phyloP scores from a whole-genome alignment of 2,113 vertebrate species.

The Coptodon rendalli region DNA sequence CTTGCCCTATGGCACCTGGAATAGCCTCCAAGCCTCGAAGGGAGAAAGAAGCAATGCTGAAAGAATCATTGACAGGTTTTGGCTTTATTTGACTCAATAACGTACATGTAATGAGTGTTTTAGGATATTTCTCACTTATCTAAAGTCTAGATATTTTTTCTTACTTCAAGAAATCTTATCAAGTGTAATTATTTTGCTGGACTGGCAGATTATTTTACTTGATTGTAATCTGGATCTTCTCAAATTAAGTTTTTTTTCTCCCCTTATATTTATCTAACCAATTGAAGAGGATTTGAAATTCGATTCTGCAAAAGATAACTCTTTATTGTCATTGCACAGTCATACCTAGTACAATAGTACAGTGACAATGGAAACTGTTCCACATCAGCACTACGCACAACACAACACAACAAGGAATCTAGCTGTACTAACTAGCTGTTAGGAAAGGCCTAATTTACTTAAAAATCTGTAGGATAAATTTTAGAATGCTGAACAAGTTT shows the following conservation, averaged over 20 bases:
- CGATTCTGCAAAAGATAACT: neutral
- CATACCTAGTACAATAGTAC: neutral
- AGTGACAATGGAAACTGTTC: neutral
- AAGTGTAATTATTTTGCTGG: neutral
- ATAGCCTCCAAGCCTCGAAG: neutral
- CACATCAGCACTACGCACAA: neutral
- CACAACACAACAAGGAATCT: neutral
- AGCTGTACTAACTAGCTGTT: neutral
- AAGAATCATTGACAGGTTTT: neutral
- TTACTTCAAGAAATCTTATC: neutral
- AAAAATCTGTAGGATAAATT: neutral
- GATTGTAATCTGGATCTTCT: neutral
- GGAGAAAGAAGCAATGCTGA: neutral
- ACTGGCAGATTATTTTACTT: neutral
- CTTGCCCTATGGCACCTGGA: neutral
- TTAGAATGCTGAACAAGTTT: neutral
- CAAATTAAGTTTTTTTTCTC: accelerated
- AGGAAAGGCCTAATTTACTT: neutral
- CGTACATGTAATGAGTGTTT: neutral
- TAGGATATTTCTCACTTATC: neutral
- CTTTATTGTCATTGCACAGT: neutral
- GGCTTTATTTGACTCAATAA: neutral
- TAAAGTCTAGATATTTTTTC: neutral
- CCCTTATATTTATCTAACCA: neutral
- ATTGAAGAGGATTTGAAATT: neutral